Conservation (phyloP, 2,888 invertebrate genomes). For the Synanthedon andrenaeformis region DNA sequence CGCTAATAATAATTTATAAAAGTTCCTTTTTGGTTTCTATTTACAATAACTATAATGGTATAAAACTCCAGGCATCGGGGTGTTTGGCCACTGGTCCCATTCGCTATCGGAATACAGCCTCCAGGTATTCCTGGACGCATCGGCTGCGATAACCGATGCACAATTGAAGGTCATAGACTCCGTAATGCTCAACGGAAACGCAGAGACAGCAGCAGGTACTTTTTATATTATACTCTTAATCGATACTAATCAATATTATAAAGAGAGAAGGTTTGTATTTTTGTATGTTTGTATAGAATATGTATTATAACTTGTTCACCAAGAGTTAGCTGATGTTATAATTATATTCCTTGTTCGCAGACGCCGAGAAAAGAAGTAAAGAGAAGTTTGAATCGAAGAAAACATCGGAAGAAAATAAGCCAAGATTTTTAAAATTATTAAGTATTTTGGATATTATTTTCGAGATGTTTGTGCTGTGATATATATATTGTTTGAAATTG, state of each 20-base stretch:
- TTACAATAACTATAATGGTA: no score
- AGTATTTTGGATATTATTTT: slow-evolving; percentile 45
- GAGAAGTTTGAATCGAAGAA: slow-evolving; percentile 22
- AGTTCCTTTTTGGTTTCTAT: no score
- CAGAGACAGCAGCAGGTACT: slow-evolving; percentile 19
- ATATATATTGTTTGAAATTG: neutral
- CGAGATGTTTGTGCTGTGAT: slow-evolving; percentile 45
- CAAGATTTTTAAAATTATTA: slow-evolving; percentile 32
- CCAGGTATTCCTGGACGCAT: slow-evolving; percentile 42
- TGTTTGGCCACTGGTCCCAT: slow-evolving; percentile 54
- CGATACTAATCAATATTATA: no score
- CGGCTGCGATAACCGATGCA: slow-evolving; percentile 16
- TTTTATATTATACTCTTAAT: neutral
- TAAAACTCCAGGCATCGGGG: slow-evolving; percentile 58
- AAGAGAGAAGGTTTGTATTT: no score
- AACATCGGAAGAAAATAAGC: slow-evolving; percentile 30
- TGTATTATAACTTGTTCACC: no score
- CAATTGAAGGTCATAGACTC: slow-evolving; percentile 13
- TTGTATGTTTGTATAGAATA: no score
- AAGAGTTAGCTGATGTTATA: no score
- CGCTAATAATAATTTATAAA: no score
- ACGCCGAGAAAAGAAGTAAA: slow-evolving; percentile 15
- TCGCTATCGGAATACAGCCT: slow-evolving; percentile 44
- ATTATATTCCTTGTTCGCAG: slow-evolving; percentile 17
- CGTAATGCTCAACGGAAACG: slow-evolving; percentile 9